Conservation (phyloP, 2,888 invertebrate genomes). For the Limnephilus rhombicus region DNA sequence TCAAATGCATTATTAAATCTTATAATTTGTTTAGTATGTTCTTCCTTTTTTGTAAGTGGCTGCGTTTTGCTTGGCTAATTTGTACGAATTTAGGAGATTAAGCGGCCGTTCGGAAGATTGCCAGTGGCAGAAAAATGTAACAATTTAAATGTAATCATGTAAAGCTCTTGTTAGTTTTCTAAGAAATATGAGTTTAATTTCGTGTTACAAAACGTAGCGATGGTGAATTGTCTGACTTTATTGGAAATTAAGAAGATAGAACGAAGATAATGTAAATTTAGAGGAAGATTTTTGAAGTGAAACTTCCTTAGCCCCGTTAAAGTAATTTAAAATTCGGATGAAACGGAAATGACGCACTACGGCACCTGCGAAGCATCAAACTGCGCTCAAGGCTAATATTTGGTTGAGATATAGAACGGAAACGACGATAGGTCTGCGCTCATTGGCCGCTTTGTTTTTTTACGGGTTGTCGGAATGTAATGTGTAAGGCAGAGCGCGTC, state of each 20-base stretch:
- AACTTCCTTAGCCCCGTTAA: too few relatives aligned
- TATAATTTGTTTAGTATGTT: not conserved
- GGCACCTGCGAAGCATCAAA: too few relatives aligned
- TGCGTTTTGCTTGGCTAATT: not conserved
- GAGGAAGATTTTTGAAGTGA: too few relatives aligned
- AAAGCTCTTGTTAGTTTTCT: slow-evolving; percentile 30
- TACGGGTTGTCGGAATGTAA: too few relatives aligned
- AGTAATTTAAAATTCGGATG: too few relatives aligned
- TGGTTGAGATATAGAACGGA: too few relatives aligned
- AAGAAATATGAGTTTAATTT: slow-evolving; percentile 33
- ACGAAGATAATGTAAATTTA: not conserved
- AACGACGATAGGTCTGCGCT: too few relatives aligned
- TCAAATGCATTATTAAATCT: not conserved
- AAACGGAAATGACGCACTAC: too few relatives aligned
- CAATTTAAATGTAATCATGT: slow-evolving; percentile 33
- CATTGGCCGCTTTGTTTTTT: too few relatives aligned
- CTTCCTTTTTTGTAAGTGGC: slow-evolving; percentile 5
- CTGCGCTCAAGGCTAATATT: too few relatives aligned
- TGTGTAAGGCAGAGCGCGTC: too few relatives aligned
- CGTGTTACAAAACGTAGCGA: not conserved
- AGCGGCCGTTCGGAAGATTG: not conserved
- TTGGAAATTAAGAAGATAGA: not conserved
- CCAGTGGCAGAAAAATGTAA: slow-evolving; percentile 32
- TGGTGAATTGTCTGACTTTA: not conserved
- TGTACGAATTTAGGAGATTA: not conserved